A percentile compares a stretch with the other conserved stretches of the same genome.
These are phyloP conservation scores for Aleadryas rufinucha DNA, from an alignment of 2,113 vertebrate species.

Conservation along the genomic window DNA sequence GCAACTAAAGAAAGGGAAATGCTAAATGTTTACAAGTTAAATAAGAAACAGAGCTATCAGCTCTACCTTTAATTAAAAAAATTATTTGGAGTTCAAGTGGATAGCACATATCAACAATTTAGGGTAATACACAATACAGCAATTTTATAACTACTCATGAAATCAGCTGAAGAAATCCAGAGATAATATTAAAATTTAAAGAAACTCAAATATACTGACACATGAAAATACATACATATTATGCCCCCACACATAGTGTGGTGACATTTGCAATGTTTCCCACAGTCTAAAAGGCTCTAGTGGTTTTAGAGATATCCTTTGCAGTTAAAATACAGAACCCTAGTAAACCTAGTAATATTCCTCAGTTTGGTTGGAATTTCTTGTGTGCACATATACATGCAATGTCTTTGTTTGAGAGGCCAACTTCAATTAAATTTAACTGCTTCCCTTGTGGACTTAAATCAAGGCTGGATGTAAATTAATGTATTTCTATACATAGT, in stretches of 20 bases:
- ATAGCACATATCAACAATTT: background rate
- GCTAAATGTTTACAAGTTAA: background rate
- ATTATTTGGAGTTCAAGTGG: background rate
- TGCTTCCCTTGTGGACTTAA: background rate
- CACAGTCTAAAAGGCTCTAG: background rate
- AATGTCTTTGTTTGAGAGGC: background rate
- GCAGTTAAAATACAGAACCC: background rate
- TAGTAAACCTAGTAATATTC: background rate
- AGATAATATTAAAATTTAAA: background rate
- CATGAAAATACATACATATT: background rate
- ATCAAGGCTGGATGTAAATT: background rate
- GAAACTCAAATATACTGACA: background rate
- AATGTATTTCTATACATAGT: background rate
- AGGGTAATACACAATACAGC: background rate
- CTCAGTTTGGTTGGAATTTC: background rate
- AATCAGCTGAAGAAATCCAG: background rate
- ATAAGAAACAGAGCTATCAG: background rate
- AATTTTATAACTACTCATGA: background rate
- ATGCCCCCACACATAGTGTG: background rate
- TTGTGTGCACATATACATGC: background rate
- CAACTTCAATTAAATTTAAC: background rate
- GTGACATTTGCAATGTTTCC: background rate
- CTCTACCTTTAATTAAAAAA: background rate
- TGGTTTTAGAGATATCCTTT: conserved; percentile 5
- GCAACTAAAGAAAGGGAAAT: background rate